phyloP scores from a whole-genome alignment of 2,113 vertebrate genomes.

The Rhea pennata region DNA sequence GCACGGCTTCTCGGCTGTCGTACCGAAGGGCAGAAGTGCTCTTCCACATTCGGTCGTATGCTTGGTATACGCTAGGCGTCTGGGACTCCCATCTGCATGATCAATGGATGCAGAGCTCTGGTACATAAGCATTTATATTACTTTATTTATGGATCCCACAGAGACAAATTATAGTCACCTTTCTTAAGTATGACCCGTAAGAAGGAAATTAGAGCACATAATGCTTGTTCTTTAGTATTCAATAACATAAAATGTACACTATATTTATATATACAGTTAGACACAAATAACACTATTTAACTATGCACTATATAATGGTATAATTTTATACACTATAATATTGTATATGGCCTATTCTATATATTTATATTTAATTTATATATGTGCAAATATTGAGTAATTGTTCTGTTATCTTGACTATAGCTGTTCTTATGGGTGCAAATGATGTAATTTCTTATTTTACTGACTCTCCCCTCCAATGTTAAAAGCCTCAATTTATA shows the following conservation, averaged over 20 bases:
- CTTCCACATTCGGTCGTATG: neutral
- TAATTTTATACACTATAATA: neutral
- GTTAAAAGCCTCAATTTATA: neutral
- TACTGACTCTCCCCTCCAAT: neutral
- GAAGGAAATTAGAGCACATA: neutral
- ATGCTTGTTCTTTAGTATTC: neutral
- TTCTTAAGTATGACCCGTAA: neutral
- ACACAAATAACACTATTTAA: neutral
- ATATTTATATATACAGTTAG: neutral
- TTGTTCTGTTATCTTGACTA: neutral
- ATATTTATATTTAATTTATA: neutral
- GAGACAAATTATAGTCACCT: neutral
- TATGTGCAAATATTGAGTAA: neutral
- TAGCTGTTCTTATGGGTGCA: neutral
- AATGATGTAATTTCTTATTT: neutral
- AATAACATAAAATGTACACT: neutral
- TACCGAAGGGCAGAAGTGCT: rapidly evolving
- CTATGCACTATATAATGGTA: neutral
- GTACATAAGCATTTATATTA: neutral
- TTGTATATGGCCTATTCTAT: neutral
- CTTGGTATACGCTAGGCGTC: neutral
- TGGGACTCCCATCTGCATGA: neutral
- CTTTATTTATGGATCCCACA: neutral
- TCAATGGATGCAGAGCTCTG: neutral
- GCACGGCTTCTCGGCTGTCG: neutral